Percentiles rank a stretch among this genome's conserved stretches.
These are phyloP conservation scores for Pheosia gnoma DNA, from an alignment of 2,888 invertebrate genomes.

Conservation along the genomic window DNA sequence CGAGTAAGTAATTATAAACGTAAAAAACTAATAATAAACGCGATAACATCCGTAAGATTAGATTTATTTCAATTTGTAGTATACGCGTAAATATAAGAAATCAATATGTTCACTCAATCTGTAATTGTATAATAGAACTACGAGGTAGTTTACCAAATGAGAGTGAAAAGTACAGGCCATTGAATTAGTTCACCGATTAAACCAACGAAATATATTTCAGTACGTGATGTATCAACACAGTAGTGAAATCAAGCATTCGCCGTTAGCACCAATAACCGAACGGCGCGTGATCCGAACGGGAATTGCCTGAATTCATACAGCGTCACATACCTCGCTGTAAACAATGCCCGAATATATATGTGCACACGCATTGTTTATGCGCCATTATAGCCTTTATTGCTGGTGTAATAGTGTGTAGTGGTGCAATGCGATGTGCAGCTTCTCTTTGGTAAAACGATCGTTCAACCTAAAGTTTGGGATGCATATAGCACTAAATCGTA, in stretches of 20 bases:
- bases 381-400: background rate
- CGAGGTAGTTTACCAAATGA: no score
- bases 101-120: no score
- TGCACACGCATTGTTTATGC: constrained; percentile 4
- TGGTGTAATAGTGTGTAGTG: background rate
- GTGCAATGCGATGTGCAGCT: background rate
- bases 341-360: background rate
- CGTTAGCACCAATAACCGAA: background rate
- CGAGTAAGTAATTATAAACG: no score
- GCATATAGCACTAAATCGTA: background rate
- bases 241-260: background rate
- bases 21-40: no score
- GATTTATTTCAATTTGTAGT: no score
- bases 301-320: constrained; percentile 24
- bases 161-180: no score
- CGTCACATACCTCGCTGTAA: background rate
- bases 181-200: no score
- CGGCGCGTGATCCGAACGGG: background rate
- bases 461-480: background rate
- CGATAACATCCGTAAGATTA: no score
- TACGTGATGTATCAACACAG: background rate
- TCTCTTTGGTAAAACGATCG: no score
- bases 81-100: no score
- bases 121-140: no score
- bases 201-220: background rate